phyloP scores from a whole-genome alignment of 2,113 vertebrate species.

The Zosterops hypoxanthus region DNA sequence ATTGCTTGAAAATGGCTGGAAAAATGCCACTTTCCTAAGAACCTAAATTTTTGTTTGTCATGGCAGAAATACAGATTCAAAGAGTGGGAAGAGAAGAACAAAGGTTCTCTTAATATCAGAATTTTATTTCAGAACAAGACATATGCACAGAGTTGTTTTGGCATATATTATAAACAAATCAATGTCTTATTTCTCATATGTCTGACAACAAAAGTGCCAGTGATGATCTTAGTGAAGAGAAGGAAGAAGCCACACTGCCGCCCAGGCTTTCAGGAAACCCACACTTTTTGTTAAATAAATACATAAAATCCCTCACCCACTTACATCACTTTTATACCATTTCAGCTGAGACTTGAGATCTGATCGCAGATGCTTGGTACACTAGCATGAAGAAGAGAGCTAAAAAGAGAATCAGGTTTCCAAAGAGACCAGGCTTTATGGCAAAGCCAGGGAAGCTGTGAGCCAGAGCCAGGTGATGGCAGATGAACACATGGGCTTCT shows the following conservation, averaged over 20 bases:
- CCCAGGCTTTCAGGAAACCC: neutral
- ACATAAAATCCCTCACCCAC: neutral
- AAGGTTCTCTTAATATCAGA: neutral
- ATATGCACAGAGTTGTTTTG: neutral
- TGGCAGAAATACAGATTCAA: neutral
- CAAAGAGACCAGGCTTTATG: neutral
- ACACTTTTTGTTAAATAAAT: neutral
- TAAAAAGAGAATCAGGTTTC: neutral
- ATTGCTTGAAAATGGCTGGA: neutral
- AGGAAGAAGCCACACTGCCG: neutral
- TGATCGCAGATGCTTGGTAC: neutral
- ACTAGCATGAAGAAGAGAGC: neutral
- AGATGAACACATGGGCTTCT: neutral
- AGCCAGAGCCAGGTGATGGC: neutral
- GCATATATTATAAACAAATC: neutral
- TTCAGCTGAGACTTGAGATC: neutral
- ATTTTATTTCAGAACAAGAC: neutral
- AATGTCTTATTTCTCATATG: neutral
- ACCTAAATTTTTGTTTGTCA: neutral
- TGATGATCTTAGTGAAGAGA: neutral
- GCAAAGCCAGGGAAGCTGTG: neutral
- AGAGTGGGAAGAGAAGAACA: neutral
- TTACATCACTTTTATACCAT: neutral
- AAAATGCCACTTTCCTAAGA: neutral
- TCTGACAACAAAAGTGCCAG: neutral